phyloP scores from a whole-genome alignment of 2,888 invertebrate species.

The Apeira syringaria region DNA sequence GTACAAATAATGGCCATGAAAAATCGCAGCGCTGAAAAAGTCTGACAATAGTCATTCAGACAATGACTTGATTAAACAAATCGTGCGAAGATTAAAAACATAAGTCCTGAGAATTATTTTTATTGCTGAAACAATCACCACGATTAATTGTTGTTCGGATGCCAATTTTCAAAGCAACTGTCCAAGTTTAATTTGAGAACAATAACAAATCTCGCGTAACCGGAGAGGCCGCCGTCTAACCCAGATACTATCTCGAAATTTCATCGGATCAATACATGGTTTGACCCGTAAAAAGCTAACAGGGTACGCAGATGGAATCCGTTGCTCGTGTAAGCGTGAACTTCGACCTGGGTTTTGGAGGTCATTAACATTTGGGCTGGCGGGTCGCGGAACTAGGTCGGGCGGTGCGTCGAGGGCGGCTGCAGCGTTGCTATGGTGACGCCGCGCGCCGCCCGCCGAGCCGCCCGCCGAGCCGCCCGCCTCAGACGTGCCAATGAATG shows the following conservation, averaged over 20 bases:
- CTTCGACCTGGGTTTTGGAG: constrained; percentile 83
- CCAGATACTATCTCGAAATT: constrained; percentile 67
- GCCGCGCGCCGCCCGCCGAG: constrained; percentile 46
- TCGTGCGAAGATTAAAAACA: constrained; percentile 33
- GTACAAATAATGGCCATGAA: constrained; percentile 20
- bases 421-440: constrained; percentile 71
- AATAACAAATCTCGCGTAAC: constrained; percentile 15
- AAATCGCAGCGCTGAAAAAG: constrained; percentile 17
- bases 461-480: constrained; percentile 40
- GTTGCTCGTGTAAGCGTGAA: constrained; percentile 79
- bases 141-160: constrained; percentile 25
- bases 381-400: constrained; percentile 69
- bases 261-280: constrained; percentile 72
- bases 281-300: constrained; percentile 67
- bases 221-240: constrained; percentile 46
- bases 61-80: constrained; percentile 27
- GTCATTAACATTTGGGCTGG: constrained; percentile 82
- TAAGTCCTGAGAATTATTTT: constrained; percentile 33
- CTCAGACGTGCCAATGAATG: constrained; percentile 46
- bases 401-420: constrained; percentile 54
- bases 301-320: constrained; percentile 60
- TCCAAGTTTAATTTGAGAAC: constrained; percentile 16
- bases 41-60: constrained; percentile 10
- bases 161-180: constrained; percentile 26
- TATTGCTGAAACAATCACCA: constrained; percentile 30